phyloP scores from a whole-genome alignment of 2,888 invertebrate species.

The Caenorhabditis virilis region DNA sequence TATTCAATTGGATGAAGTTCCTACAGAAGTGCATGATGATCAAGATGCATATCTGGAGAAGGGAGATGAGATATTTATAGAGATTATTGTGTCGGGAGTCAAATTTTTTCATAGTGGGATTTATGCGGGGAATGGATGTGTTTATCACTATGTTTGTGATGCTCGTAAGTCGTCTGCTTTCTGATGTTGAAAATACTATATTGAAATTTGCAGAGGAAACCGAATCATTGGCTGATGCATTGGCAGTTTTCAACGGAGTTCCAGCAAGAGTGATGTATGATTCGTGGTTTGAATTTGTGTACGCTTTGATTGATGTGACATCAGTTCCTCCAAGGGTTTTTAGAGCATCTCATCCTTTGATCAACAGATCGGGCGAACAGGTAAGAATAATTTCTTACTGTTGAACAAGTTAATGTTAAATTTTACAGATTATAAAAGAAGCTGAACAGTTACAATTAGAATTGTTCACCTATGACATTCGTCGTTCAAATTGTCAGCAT shows the following conservation, averaged over 20 bases:
- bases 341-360: conserved; percentile 42
- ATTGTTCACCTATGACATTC: conserved; percentile 49
- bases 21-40: conserved; percentile 33
- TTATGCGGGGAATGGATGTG: conserved; percentile 54
- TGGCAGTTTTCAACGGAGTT: conserved; percentile 39
- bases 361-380: conserved; percentile 38
- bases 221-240: conserved; percentile 36
- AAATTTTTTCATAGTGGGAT: conserved; percentile 56
- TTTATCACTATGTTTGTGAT: conserved; percentile 54
- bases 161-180: conserved; percentile 30
- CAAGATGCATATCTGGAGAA: conserved; percentile 36
- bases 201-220: conserved; percentile 30
- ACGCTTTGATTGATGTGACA: conserved; percentile 34
- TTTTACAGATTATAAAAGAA: conserved; percentile 24
- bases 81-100: conserved; percentile 44
- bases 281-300: conserved; percentile 46
- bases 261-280: conserved; percentile 36
- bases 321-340: conserved; percentile 36
- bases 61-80: conserved; percentile 53
- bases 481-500: conserved; percentile 56
- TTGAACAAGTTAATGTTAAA: background rate
- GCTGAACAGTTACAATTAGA: conserved; percentile 29
- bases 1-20: conserved; percentile 39
- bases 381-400: conserved; percentile 2
- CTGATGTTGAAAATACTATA: background rate